Conservation (phyloP, 2,113 vertebrate genomes). For the Monopterus albus region DNA sequence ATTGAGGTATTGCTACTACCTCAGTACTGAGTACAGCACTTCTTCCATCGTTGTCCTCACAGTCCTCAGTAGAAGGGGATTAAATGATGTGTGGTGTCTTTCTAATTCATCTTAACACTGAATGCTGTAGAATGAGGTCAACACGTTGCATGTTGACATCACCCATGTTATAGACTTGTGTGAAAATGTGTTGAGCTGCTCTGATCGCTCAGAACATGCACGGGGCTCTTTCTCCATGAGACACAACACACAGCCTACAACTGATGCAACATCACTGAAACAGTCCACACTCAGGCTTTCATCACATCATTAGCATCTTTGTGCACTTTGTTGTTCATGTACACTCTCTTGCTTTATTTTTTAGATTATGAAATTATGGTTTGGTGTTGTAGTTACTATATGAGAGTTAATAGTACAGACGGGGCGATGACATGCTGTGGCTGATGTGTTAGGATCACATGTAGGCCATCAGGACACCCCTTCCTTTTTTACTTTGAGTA, state of each 20-base stretch:
- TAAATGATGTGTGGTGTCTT: neutral
- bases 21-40: no score
- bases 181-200: neutral
- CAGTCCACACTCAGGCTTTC: constrained; percentile 21
- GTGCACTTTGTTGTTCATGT: neutral
- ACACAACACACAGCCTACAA: constrained; percentile 15
- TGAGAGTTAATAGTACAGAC: neutral
- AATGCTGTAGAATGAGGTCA: neutral
- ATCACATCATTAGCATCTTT: constrained; percentile 29
- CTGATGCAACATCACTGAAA: constrained; percentile 65
- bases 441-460: neutral
- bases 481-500: neutral
- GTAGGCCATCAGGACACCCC: neutral
- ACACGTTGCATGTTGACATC: neutral
- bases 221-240: neutral
- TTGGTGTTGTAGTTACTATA: neutral
- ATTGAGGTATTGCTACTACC: no score
- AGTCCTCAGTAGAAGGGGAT: neutral
- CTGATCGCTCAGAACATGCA: constrained; percentile 33
- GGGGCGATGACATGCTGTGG: neutral
- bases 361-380: neutral
- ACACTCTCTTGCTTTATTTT: neutral
- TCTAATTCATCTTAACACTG: neutral
- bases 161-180: no score
- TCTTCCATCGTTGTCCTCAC: no score